phyloP scores from a whole-genome alignment of 2,888 invertebrate genomes.

The Lacanobia wlatinum region DNA sequence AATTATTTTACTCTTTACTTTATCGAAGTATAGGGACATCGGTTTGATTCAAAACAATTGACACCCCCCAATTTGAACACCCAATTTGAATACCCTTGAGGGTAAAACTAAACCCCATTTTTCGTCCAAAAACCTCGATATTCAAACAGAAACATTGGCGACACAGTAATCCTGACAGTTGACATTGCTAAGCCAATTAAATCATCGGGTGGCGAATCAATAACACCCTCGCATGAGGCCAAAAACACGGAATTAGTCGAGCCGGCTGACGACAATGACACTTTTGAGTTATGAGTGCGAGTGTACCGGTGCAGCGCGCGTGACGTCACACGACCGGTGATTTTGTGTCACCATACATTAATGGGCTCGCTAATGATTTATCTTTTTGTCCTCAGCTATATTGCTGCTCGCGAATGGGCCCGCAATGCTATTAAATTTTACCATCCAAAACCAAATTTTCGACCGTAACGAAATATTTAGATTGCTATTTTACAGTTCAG shows the following conservation, averaged over 20 bases:
- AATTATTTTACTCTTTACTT: too few relatives aligned
- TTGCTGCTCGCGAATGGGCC: constrained; percentile 1
- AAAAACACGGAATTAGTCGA: constrained; percentile 40
- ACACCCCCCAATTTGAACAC: background rate
- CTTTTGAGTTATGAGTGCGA: constrained; percentile 40
- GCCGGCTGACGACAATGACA: constrained; percentile 33
- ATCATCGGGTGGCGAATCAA: constrained; percentile 41
- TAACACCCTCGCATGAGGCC: constrained; percentile 32
- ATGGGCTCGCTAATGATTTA: constrained; percentile 45
- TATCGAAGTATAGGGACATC: too few relatives aligned
- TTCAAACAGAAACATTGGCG: constrained; percentile 12
- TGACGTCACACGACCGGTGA: constrained; percentile 2
- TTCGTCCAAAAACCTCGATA: background rate
- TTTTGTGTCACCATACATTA: constrained; percentile 15
- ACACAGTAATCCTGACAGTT: constrained; percentile 25
- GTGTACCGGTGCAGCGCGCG: constrained; percentile 22
- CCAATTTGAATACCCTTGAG: background rate
- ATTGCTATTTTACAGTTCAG: background rate
- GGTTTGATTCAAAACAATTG: background rate
- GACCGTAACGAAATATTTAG: background rate
- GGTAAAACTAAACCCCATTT: background rate
- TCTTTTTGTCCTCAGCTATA: constrained; percentile 4
- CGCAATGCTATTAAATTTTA: background rate
- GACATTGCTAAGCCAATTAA: constrained; percentile 51
- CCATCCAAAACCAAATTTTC: background rate